Evolutionary conservation across 2,888 invertebrate genomes (phyloP), one percentile per base, ranked within the genome.

Genomic region (Drosophila antonietae): DNA sequence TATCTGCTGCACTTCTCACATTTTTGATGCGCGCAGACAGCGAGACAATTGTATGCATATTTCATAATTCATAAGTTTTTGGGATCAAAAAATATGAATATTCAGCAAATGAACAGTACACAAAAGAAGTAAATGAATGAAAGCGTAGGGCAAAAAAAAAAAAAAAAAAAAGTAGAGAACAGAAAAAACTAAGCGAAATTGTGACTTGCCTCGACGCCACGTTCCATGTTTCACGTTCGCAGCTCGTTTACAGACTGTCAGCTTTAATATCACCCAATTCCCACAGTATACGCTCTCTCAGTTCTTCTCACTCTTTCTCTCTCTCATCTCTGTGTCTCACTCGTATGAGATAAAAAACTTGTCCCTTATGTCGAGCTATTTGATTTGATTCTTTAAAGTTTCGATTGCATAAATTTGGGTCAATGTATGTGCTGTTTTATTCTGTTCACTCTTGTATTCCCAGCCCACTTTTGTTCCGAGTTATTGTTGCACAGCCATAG

Each of bases 41-140:
- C 39, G 49, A 73, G 69, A 87, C 88, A 89, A 89, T 89, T 89
- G 89, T 70, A 72, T 89, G 80, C 86, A 82, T 88, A 86, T 89
- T 89, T 88, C 81, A 86, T 89, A 89, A 89, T 86, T 89, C 86
- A 86, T 85, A 89, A 89, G 89, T 78, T 83, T 81, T 78, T 64
- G 83, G 79, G 85, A 80, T 89, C 80, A 77, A 69, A 68, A 81
- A 87, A 75, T 73, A 85, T 84, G 88, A 88, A 88, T 84, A 84
- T 88, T 88, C 88, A 88, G 75, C 61, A 78, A 72, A 69, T 62
- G 74, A n/a, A 60, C 63, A 69, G 46, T 53, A 68, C 55, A 69
- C 60, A 66, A 69, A 73, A 67, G 52, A 49, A 62, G 44, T 51
- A 49, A 59, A 47, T 51, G 47, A 53, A 57, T 31, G 56, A 72